Conservation (phyloP, 2,888 invertebrate species). For the Andrena praecox region DNA sequence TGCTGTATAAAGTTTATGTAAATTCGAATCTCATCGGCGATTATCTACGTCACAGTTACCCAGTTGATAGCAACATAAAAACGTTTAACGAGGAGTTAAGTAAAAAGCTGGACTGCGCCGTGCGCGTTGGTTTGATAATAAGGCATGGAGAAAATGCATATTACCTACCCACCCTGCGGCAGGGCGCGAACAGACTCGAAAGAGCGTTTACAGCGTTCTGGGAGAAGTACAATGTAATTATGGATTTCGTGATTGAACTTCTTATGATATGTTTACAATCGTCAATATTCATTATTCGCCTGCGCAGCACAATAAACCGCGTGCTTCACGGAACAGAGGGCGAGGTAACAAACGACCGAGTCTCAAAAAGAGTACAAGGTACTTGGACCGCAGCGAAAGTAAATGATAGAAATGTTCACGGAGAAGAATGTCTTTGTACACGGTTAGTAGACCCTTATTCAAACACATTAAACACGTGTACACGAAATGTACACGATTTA, state of each 20-base stretch:
- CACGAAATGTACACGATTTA: neutral
- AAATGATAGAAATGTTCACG: slow-evolving; percentile 6
- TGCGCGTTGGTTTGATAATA: slow-evolving; percentile 72
- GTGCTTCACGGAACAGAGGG: neutral
- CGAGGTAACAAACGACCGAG: slow-evolving; percentile 11
- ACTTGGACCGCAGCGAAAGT: neutral
- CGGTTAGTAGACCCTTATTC: neutral
- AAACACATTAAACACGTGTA: neutral
- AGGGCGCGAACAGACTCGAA: slow-evolving; percentile 67
- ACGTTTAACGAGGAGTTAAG: slow-evolving; percentile 68
- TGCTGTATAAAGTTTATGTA: slow-evolving; percentile 69
- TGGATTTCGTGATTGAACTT: neutral
- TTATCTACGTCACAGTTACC: slow-evolving; percentile 70
- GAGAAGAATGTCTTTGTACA: neutral
- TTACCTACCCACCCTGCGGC: slow-evolving; percentile 73
- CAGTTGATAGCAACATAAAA: slow-evolving; percentile 68
- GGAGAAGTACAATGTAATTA: slow-evolving; percentile 71
- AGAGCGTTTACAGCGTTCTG: slow-evolving; percentile 72
- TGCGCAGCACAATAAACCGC: slow-evolving; percentile 14
- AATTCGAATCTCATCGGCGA: slow-evolving; percentile 68
- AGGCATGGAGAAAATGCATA: slow-evolving; percentile 71
- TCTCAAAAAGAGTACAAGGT: neutral
- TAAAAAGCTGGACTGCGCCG: slow-evolving; percentile 74
- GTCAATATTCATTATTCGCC: neutral
- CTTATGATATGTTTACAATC: neutral